phyloP scores from a whole-genome alignment of 2,888 invertebrate species.

The Hofmannophila pseudospretella region DNA sequence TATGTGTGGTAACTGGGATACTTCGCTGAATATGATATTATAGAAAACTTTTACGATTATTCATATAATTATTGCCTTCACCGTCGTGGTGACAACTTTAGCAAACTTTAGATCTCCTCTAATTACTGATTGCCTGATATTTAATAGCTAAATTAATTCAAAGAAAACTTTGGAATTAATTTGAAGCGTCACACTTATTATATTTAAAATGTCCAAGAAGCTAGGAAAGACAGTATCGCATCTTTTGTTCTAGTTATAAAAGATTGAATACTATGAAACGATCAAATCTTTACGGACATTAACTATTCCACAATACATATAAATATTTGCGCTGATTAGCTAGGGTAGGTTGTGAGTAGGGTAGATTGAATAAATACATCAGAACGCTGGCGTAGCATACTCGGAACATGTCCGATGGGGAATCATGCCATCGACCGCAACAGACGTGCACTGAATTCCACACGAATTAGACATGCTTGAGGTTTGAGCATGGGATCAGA shows the following conservation, averaged over 20 bases:
- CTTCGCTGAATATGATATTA: not conserved
- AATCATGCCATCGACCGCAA: not conserved
- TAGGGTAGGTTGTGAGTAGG: too few relatives aligned
- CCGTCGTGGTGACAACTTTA: not conserved
- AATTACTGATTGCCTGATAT: not conserved
- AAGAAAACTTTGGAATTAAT: too few relatives aligned
- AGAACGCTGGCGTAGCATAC: not conserved
- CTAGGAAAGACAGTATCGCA: too few relatives aligned
- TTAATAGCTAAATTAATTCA: too few relatives aligned
- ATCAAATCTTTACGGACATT: too few relatives aligned
- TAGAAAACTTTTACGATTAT: slow-evolving; percentile 1
- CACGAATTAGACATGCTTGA: not conserved
- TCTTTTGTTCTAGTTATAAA: too few relatives aligned
- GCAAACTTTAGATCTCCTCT: not conserved
- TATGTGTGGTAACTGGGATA: not conserved
- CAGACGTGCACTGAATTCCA: not conserved
- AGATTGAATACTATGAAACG: too few relatives aligned
- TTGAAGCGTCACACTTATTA: too few relatives aligned
- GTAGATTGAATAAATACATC: not conserved
- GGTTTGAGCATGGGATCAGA: too few relatives aligned
- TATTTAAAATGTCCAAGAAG: too few relatives aligned
- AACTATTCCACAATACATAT: too few relatives aligned
- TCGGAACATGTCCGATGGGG: not conserved
- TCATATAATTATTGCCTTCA: slow-evolving; percentile 1
- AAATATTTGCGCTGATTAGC: too few relatives aligned